A percentile compares a stretch with the other conserved stretches of the same genome.
Conservation (phyloP, 2,113 vertebrate species). For the Dolichotis patagonum region DNA sequence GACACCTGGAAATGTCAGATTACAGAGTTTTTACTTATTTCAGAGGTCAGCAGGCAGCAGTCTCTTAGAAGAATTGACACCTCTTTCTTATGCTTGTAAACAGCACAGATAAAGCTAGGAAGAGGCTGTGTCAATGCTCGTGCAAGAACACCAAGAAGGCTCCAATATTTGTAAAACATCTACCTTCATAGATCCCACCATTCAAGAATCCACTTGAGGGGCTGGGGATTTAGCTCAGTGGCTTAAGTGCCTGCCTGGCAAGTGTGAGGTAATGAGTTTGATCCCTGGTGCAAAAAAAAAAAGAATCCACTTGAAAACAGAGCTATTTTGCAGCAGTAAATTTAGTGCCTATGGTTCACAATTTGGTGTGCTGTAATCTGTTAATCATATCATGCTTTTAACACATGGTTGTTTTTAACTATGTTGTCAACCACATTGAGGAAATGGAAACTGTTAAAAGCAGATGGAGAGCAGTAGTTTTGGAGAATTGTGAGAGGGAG, state of each 20-base stretch:
- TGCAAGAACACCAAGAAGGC: constrained; percentile 10
- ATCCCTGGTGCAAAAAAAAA: too few relatives aligned
- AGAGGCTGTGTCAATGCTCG: neutral
- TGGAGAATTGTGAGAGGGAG: constrained; percentile 7
- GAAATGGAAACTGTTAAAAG: constrained; percentile 36
- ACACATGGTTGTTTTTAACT: constrained; percentile 27
- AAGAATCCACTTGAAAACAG: constrained; percentile 49
- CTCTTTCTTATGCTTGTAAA: constrained; percentile 45
- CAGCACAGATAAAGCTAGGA: constrained; percentile 25
- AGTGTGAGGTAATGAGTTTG: too few relatives aligned
- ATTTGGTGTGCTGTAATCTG: constrained; percentile 31
- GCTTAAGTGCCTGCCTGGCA: too few relatives aligned
- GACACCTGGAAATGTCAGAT: constrained; percentile 34
- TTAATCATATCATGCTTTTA: constrained; percentile 41
- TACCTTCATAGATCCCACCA: neutral
- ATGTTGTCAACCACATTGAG: neutral
- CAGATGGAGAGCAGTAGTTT: neutral
- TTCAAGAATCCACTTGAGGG: neutral
- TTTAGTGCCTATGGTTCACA: constrained; percentile 14
- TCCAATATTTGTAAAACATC: neutral
- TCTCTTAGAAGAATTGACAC: constrained; percentile 40
- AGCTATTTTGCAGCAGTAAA: constrained; percentile 34
- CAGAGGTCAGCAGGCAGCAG: constrained; percentile 23
- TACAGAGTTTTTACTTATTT: constrained; percentile 34
- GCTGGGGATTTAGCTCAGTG: too few relatives aligned